Base-by-base conservation (phyloP, 2,113 vertebrate genomes). In the Cricetomys ansorgei region DNA sequence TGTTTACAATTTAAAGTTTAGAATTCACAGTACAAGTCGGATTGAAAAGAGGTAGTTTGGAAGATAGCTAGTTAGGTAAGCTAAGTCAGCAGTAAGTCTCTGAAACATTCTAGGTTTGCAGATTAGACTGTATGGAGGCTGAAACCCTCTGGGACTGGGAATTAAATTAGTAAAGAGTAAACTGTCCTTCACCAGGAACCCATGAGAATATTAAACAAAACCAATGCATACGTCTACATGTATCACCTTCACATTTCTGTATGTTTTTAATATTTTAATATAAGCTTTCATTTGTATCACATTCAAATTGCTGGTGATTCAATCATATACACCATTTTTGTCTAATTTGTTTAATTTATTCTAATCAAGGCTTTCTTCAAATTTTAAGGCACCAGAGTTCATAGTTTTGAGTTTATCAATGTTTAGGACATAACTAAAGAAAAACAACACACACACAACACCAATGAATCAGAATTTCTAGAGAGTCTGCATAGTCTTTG, bases 211-310 rank as follows among this genome's bases (percentile, higher is more conserved):
- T n/a, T n/a, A n/a, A n/a, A n/a, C n/a, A n/a, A n/a, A n/a, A n/a
- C n/a, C n/a, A n/a, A n/a, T n/a, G n/a, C n/a, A n/a, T n/a, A n/a
- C n/a, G n/a, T n/a, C n/a, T n/a, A n/a, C n/a, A n/a, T n/a, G n/a
- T n/a, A n/a, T n/a, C 62, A 23, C 67, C 21, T 85, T 94, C 17
- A 73, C 25, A 57, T 85, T 2, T 53, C 15, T 31, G 3, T 87
- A 40, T 88, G 37, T 87, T 90, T 90, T 92, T 90, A 57, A 23
- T 40, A 93, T 91, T 96, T 94, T 29, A 34, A 48, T 87, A 62
- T 37, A 72, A 65, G 91, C 10, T 79, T 83, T 29, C 2, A 79
- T 86, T 45, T 43, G 40, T 57, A 37, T 31, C 12, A 88, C 81
- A 85, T 64, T 92, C 0, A 45, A 50, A 77, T 23, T 77, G 57